phyloP scores from a whole-genome alignment of 2,113 vertebrate species.

The Collichthys lucidus region DNA sequence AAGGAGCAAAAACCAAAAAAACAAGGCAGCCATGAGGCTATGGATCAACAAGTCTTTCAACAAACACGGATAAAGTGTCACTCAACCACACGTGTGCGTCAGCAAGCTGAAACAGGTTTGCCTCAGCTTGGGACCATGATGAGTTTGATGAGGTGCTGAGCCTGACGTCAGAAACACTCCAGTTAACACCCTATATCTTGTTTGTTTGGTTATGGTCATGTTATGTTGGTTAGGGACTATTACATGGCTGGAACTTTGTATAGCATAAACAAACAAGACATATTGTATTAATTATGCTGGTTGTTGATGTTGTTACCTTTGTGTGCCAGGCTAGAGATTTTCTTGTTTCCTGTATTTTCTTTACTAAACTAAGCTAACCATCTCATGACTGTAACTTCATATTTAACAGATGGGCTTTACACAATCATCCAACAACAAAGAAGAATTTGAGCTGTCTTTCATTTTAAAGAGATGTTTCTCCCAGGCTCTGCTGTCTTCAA shows the following conservation, averaged over 20 bases:
- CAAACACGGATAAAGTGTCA: neutral
- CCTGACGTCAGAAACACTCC: neutral
- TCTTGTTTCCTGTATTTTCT: neutral
- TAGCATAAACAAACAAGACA: neutral
- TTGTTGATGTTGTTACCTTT: neutral
- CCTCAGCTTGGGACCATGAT: neutral
- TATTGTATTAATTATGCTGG: neutral
- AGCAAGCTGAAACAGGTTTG: neutral
- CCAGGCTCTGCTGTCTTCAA: neutral
- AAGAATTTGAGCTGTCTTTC: neutral
- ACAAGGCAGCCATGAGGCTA: conserved; percentile 7
- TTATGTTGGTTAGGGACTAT: no score
- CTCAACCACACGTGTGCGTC: neutral
- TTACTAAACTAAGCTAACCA: neutral
- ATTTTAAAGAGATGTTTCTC: conserved; percentile 1
- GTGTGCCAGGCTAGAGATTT: neutral
- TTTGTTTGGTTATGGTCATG: neutral
- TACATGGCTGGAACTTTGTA: neutral
- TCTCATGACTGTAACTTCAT: neutral
- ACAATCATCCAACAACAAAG: neutral
- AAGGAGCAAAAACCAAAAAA: conserved; percentile 12
- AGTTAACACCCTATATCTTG: neutral
- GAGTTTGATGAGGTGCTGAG: neutral
- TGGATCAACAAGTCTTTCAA: neutral
- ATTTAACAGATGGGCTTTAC: neutral